phyloP scores from a whole-genome alignment of 2,888 invertebrate genomes.

The Nymphalis urticae region DNA sequence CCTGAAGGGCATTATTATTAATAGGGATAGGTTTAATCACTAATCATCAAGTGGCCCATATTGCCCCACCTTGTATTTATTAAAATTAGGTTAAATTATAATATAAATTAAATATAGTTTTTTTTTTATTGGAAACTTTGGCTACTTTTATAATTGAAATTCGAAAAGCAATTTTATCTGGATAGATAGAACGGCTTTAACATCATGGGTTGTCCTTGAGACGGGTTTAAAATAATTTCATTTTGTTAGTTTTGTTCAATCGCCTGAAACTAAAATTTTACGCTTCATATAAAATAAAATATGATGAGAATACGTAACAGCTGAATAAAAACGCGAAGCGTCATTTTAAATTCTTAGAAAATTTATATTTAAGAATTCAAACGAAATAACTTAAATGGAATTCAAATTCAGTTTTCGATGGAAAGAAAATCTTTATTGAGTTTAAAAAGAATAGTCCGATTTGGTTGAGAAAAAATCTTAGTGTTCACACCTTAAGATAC shows the following conservation, averaged over 20 bases:
- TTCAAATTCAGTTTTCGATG: conserved; percentile 26
- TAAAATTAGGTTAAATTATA: no score
- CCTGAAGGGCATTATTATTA: no score
- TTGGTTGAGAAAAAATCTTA: conserved; percentile 29
- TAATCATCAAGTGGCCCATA: no score
- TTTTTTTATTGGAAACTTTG: not conserved
- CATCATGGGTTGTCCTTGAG: not conserved
- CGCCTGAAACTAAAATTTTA: conserved; percentile 7
- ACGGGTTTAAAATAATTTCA: not conserved
- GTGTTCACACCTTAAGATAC: conserved; percentile 25
- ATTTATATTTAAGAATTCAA: conserved; percentile 11
- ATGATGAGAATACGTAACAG: not conserved
- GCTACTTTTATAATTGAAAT: conserved; percentile 10
- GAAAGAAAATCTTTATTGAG: conserved; percentile 32
- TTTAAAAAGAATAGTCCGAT: conserved; percentile 29
- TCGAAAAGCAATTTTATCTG: conserved; percentile 10
- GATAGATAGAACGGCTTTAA: not conserved
- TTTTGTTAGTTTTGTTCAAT: not conserved
- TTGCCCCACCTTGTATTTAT: no score
- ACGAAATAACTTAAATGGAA: conserved; percentile 18
- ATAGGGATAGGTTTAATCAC: no score
- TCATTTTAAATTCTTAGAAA: conserved; percentile 4
- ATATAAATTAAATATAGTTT: no score
- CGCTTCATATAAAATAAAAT: conserved; percentile 6
- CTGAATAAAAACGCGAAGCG: not conserved